Percentiles rank a stretch among this genome's conserved stretches.
phyloP scores from a whole-genome alignment of 2,113 vertebrate genomes.

The Periophthalmus modestus region DNA sequence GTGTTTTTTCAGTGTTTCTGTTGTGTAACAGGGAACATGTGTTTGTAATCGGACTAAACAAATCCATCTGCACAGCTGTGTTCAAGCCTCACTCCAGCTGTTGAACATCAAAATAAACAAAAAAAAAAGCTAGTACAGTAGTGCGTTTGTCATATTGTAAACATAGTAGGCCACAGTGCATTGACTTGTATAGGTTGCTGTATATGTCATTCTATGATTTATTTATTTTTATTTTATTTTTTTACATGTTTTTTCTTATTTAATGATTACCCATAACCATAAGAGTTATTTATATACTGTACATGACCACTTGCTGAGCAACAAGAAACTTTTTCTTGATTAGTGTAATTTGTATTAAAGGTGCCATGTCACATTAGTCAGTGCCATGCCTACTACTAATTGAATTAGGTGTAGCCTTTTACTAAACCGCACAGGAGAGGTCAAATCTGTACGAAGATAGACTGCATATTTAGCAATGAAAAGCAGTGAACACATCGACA shows the following conservation, averaged over 20 bases:
- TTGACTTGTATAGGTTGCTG: background rate
- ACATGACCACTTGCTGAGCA: too few species aligned
- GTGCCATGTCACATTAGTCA: constrained; percentile 31
- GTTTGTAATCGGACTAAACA: constrained; percentile 8
- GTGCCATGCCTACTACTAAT: constrained; percentile 31
- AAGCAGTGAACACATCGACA: background rate
- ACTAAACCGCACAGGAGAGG: constrained; percentile 15
- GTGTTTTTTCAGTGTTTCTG: constrained; percentile 24
- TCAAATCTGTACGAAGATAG: constrained; percentile 10
- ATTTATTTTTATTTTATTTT: too few species aligned
- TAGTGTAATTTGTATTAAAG: constrained; percentile 2
- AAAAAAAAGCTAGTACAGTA: too few species aligned
- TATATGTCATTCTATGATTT: background rate
- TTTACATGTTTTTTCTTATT: too few species aligned
- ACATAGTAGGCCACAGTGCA: background rate
- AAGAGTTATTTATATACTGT: too few species aligned
- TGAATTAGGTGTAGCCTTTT: constrained; percentile 56
- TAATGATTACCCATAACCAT: too few species aligned
- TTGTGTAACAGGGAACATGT: constrained; percentile 18
- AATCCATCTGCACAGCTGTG: constrained; percentile 7
- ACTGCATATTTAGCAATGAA: background rate
- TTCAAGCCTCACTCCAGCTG: background rate
- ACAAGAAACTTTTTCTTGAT: background rate
- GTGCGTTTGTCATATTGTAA: background rate
- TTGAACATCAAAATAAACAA: background rate